Base-by-base conservation (phyloP, 92 coral and sea anemone species). In the Zoanthus sansibaricus region DNA sequence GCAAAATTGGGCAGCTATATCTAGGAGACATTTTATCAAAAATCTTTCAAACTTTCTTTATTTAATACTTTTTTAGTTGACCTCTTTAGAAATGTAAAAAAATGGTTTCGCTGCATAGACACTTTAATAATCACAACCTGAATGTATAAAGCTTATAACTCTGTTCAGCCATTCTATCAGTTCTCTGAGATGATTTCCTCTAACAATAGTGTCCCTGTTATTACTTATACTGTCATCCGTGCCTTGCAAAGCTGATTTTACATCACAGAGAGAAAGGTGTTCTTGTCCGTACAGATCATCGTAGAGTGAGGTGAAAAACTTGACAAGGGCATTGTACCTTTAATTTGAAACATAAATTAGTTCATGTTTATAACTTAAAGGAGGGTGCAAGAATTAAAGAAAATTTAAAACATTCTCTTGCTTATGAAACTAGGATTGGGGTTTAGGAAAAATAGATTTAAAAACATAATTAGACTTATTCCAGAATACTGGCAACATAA, bases 121-220 rank as follows among this genome's bases (percentile, higher is more conserved):
- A 25, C 25, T 25, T 37, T 37, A 37, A 37, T 37, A 37, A 37
- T 37, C 42, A 48, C 79, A 75, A 48, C 14, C 72, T 12, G 32
- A 79, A 61, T 72, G 18, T 37, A 79, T 61, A 79, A 33, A 80
- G 74, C 51, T 80, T 14, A 48, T 80, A 21, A 71, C 61, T 20
- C 75, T 62, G 45, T 80, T 55, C 75, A 80, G 44, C 85, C 85
- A 80, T 47, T 80, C 75, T 0, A 64, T 12, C 20, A 64, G 54
- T 44, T 80, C 85, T 12, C 75, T 80, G 49, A 80, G 47, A 14
- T 33, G 46, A 66, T 17, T 20, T 80, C 66, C 85, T 62, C 59
- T 15, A 0, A 20, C 47, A 66, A 14, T 5, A 64, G 59, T 46
- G 10, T 33, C 59, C 21, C 32, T 31, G 13, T 11, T 49, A 11